A percentile compares a stretch with the other conserved stretches of the same genome.
These are phyloP conservation scores for Tichodroma muraria DNA, from an alignment of 2,113 vertebrate genomes.

Conservation along the genomic window DNA sequence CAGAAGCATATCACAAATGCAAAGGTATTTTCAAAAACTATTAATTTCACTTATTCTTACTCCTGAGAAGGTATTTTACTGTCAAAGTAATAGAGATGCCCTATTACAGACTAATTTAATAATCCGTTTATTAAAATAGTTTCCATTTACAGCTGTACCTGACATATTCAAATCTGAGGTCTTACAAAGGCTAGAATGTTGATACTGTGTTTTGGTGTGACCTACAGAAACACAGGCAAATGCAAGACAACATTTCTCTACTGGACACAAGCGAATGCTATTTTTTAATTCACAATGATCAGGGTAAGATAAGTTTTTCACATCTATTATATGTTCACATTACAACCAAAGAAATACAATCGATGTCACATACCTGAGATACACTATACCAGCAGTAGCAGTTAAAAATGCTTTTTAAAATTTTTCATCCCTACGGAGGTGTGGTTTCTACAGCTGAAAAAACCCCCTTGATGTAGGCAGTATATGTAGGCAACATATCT, in stretches of 20 bases:
- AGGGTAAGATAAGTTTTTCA: neutral
- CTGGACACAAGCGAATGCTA: neutral
- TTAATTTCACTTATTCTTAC: neutral
- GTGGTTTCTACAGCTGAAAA: neutral
- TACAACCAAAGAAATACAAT: neutral
- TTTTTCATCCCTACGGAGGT: neutral
- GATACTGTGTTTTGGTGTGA: neutral
- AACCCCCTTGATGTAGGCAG: neutral
- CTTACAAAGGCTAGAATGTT: neutral
- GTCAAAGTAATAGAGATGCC: neutral
- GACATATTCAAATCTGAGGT: neutral
- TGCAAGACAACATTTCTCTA: neutral
- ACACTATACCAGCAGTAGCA: neutral
- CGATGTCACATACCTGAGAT: constrained; percentile 37
- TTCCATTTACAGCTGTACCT: constrained; percentile 8
- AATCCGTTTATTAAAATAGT: constrained; percentile 32
- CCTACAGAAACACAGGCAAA: neutral
- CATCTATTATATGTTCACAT: constrained; percentile 27
- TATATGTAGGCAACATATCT: neutral
- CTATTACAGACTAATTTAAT: neutral
- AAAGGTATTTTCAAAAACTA: neutral
- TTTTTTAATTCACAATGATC: constrained; percentile 8
- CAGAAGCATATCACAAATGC: neutral
- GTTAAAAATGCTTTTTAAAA: neutral
- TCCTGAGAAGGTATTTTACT: neutral